Evolutionary conservation across 1,140 invertebrate genomes (phyloP).

Genomic region (Zaprionus camerounensis): DNA sequence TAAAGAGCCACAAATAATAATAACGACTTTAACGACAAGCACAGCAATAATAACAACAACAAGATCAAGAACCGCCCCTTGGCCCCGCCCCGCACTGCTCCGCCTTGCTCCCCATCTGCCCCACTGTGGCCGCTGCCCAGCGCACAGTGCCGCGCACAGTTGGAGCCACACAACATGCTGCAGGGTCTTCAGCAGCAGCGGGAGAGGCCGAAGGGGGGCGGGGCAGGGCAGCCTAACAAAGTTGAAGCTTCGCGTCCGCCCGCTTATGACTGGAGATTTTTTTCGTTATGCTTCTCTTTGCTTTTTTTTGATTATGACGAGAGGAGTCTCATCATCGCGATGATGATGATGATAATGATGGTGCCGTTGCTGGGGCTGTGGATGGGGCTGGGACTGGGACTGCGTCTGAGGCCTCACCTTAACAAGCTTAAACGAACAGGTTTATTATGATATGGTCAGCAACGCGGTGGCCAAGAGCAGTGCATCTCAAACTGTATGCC

Average conservation of each 20-base stretch:
- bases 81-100: constrained; percentile 38
- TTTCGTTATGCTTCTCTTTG: constrained; percentile 6
- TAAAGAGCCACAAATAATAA: constrained; percentile 83
- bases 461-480: constrained; percentile 19
- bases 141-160: constrained; percentile 20
- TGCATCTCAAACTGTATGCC: constrained; percentile 39
- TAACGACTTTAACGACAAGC: constrained; percentile 81
- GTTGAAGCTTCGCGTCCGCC: constrained; percentile 64
- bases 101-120: neutral
- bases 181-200: constrained; percentile 16
- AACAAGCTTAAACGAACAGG: constrained; percentile 77
- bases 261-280: constrained; percentile 65
- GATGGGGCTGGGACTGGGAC: constrained; percentile 25
- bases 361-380: constrained; percentile 1
- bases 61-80: constrained; percentile 57
- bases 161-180: constrained; percentile 48
- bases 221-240: constrained; percentile 48
- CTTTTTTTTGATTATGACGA: constrained; percentile 56
- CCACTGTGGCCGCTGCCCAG: constrained; percentile 6
- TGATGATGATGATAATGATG: constrained; percentile 27
- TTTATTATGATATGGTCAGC: constrained; percentile 72
- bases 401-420: constrained; percentile 58
- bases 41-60: constrained; percentile 64
- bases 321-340: constrained; percentile 27
- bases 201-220: neutral